These are phyloP conservation scores for Meriones unguiculatus DNA, from an alignment of 2,113 vertebrate genomes.

Conservation along the genomic window DNA sequence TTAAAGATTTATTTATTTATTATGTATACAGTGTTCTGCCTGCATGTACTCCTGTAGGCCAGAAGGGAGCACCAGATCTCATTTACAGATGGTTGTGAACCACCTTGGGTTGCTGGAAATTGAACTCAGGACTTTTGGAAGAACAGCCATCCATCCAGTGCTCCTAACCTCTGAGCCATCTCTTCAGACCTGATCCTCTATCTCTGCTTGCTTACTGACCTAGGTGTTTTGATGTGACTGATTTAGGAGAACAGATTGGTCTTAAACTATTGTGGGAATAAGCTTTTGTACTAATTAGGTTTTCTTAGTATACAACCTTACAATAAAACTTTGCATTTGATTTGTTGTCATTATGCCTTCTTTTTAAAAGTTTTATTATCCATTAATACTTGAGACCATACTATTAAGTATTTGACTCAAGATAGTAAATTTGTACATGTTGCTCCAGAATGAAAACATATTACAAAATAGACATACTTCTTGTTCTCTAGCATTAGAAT, in stretches of 20 bases:
- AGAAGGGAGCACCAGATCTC: no score
- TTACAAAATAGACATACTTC: background rate
- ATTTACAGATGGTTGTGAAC: no score
- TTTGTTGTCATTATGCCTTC: background rate
- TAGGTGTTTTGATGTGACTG: conserved; percentile 18
- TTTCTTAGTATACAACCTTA: background rate
- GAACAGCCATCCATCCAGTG: no score
- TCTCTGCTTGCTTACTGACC: background rate
- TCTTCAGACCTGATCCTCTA: background rate
- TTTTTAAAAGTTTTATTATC: background rate
- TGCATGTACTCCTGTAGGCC: no score
- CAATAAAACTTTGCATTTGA: background rate
- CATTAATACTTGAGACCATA: conserved; percentile 10
- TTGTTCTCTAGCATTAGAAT: background rate
- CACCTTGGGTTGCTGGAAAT: no score
- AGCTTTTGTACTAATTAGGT: background rate
- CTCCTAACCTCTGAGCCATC: no score
- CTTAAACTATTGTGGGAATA: conserved; percentile 5
- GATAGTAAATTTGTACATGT: background rate
- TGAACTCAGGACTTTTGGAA: no score
- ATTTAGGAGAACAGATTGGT: conserved; percentile 46
- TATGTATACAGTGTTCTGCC: no score
- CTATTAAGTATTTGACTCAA: background rate
- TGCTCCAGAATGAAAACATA: background rate
- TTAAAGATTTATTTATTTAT: no score